Evolutionary conservation across 2,797 vertebrate genomes (phyloP), one percentile per base, ranked within the genome.

Genomic region (Falco naumanni): DNA sequence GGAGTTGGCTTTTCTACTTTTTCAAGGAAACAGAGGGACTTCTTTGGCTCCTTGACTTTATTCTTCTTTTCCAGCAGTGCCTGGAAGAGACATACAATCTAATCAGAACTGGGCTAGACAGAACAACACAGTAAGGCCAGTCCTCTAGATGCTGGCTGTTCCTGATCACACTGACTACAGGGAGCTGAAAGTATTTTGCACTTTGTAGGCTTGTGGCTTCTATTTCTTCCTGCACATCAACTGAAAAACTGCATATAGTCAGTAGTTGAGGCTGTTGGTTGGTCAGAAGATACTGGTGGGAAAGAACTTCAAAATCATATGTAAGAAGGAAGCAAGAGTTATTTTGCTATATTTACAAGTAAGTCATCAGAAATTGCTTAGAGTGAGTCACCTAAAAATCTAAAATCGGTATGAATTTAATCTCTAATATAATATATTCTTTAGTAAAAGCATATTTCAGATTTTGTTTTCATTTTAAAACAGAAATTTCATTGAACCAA

Each of bases 1-100:
- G 97, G 97, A 66, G 96, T 71, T 22, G 98, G 97, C 56, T 98
- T 98, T 91, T 98, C 96, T 53, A 95, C 97, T 97, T 96, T 98
- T 66, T 98, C 88, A 89, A 98, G 97, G 91, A 98, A 98, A 63
- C 91, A 97, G 13, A 98, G 90, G 5, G 98, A 72, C 77, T 98
- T 98, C 93, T 95, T 97, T 16, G 66, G 84, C 80, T 98, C 82
- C n/a, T 72, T 68, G 56, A 31, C 57, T 66, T 95, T 83, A 10
- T 74, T 86, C 51, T 98, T 98, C 94, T 97, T 96, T 20, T 98
- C 97, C 91, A 95, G 96, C 29, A 99, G 78, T 28, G 90, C 97
- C 99, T 99, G 96, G 70, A 97, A 97, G 20, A 90, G 56, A 86
- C 57, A 92, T 6, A 56, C 10, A 72, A 43, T 45, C 90, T 59